Percentiles rank a stretch among this genome's conserved stretches.
Evolutionary conservation across 2,113 vertebrate species (phyloP).

Genomic region (Myrmophylax atrothorax): DNA sequence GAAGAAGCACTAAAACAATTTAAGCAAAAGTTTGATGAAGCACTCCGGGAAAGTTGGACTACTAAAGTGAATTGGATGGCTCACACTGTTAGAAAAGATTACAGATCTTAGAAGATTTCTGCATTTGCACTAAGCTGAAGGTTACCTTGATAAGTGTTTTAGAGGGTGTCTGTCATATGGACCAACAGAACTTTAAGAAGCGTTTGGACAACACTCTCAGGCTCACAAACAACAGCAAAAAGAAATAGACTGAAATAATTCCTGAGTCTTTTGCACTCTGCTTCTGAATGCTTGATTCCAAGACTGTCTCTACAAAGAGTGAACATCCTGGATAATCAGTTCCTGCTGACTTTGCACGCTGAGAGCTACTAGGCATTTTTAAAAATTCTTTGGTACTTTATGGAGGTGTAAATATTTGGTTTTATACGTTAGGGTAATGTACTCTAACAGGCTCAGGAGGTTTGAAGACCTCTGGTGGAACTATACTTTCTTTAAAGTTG

Average conservation of each 20-base stretch:
- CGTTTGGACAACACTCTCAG: not conserved
- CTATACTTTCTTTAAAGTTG: conserved; percentile 42
- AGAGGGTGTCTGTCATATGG: conserved; percentile 47
- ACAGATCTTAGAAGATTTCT: conserved; percentile 83
- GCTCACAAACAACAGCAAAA: not conserved
- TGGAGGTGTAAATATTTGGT: conserved; percentile 77
- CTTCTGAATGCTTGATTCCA: conserved; percentile 70
- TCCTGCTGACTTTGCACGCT: conserved; percentile 82
- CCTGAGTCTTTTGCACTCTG: conserved; percentile 67
- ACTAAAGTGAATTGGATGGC: conserved; percentile 99
- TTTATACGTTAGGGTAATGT: conserved; percentile 68
- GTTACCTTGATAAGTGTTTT: conserved; percentile 56
- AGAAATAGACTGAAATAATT: conserved; percentile 38
- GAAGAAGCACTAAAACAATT: conserved; percentile 98
- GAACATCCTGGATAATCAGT: conserved; percentile 75
- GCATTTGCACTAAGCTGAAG: conserved; percentile 76
- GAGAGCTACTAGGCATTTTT: conserved; percentile 73
- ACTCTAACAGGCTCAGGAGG: conserved; percentile 41
- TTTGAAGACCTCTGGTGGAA: conserved; percentile 21
- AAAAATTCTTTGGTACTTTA: conserved; percentile 76
- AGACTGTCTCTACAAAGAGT: conserved; percentile 54
- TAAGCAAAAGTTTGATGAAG: conserved; percentile 98
- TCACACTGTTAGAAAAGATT: conserved; percentile 97
- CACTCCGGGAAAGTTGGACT: conserved; percentile 97
- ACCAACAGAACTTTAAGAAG: not conserved